A percentile compares a stretch with the other conserved stretches of the same genome.
Conservation (phyloP, 2,888 invertebrate genomes). For the Leptopilina syphax region DNA sequence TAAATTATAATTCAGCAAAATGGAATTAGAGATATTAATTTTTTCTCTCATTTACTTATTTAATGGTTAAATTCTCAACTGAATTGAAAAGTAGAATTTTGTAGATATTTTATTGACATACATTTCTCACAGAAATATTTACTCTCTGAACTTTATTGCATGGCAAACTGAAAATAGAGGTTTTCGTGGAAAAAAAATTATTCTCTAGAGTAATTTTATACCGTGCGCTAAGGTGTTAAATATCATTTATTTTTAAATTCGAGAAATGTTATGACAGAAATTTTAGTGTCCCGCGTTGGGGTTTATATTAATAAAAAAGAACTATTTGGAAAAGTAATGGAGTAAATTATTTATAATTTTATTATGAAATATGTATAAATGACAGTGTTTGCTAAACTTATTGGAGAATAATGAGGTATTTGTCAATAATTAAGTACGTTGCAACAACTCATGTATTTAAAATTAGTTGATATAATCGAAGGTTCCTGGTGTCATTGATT, state of each 20-base stretch:
- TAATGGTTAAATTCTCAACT: background rate
- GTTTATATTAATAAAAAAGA: too few relatives aligned
- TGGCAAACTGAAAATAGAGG: background rate
- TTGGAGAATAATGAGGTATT: too few relatives aligned
- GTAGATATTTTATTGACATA: constrained; percentile 10
- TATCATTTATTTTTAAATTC: background rate
- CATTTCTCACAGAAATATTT: background rate
- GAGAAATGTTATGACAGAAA: background rate
- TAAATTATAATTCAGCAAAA: too few relatives aligned
- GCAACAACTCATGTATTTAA: too few relatives aligned
- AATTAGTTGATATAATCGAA: too few relatives aligned
- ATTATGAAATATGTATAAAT: too few relatives aligned
- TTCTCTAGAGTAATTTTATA: constrained; percentile 1
- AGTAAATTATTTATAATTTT: too few relatives aligned
- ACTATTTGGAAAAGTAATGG: too few relatives aligned
- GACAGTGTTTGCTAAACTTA: too few relatives aligned
- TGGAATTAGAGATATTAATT: background rate
- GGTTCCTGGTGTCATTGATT: too few relatives aligned
- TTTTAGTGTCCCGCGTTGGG: too few relatives aligned
- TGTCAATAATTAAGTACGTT: too few relatives aligned
- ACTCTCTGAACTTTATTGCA: background rate
- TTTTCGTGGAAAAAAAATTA: background rate
- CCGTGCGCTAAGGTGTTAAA: background rate
- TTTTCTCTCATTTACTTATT: background rate
- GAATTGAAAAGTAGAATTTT: background rate